These are phyloP conservation scores for Lepisosteus oculatus DNA, from an alignment of 2,113 vertebrate genomes.

Conservation along the genomic window DNA sequence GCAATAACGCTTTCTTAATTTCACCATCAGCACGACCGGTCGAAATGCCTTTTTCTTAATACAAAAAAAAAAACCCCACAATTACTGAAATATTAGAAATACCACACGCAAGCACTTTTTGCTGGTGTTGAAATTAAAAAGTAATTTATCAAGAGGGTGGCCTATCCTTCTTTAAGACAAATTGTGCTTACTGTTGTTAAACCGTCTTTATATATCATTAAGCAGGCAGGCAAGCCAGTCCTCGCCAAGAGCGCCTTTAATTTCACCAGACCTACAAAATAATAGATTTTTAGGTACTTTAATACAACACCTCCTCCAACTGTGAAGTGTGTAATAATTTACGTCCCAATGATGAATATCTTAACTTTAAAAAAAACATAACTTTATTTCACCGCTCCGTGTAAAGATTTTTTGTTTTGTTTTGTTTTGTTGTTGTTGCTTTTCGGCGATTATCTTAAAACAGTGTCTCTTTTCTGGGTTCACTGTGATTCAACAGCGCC, in stretches of 20 bases:
- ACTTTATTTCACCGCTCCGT: not conserved
- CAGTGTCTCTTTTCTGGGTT: too few species aligned
- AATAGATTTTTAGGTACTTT: conserved; percentile 1
- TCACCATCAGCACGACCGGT: not conserved
- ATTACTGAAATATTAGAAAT: conserved; percentile 76
- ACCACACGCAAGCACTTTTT: conserved; percentile 68
- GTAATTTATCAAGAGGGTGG: conserved; percentile 68
- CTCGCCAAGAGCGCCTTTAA: conserved; percentile 73
- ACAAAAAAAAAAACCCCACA: not conserved
- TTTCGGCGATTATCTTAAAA: too few species aligned
- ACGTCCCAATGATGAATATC: too few species aligned
- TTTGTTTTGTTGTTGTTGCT: not conserved
- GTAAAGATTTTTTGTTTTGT: not conserved
- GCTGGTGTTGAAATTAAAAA: conserved; percentile 61
- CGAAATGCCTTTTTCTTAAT: not conserved
- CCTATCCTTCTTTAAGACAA: conserved; percentile 35
- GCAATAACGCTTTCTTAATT: not conserved
- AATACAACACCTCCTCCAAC: too few species aligned
- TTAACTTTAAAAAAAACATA: not conserved
- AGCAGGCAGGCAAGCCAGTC: conserved; percentile 79
- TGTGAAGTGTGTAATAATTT: too few species aligned
- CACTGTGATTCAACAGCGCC: not conserved
- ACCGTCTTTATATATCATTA: conserved; percentile 88
- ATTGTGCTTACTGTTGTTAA: conserved; percentile 85
- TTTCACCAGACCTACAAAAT: conserved; percentile 72